Evolutionary conservation across 2,113 vertebrate species (phyloP).

Genomic region (Leptobrachium leishanense): DNA sequence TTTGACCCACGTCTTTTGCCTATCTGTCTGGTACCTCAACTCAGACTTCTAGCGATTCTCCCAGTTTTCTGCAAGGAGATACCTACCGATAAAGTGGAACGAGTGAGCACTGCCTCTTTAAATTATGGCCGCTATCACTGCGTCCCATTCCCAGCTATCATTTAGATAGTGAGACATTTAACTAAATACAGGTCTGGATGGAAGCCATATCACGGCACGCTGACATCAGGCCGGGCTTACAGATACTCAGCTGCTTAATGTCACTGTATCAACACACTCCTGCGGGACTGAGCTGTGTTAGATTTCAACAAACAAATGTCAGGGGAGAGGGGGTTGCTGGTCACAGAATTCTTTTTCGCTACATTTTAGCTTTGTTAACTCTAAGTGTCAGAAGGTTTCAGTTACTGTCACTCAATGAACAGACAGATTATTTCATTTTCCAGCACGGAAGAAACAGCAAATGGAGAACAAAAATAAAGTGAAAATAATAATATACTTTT

Average conservation of each 20-base stretch:
- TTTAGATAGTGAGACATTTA: not conserved
- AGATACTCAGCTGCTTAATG: slow-evolving; percentile 20
- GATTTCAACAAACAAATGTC: slow-evolving; percentile 6
- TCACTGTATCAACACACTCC: slow-evolving; percentile 28
- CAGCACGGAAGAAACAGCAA: too few species aligned
- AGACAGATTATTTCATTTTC: too few species aligned
- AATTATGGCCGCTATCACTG: not conserved
- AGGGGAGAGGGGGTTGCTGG: not conserved
- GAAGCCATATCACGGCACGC: slow-evolving; percentile 10
- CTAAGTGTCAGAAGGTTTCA: not conserved
- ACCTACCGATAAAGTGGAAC: too few species aligned
- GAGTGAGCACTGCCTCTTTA: not conserved
- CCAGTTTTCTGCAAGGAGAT: too few species aligned
- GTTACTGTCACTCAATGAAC: too few species aligned
- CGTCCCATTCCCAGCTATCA: not conserved
- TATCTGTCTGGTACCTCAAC: too few species aligned
- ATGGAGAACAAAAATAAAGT: too few species aligned
- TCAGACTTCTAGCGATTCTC: too few species aligned
- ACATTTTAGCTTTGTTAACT: not conserved
- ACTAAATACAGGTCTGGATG: slow-evolving; percentile 3
- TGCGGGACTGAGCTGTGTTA: not conserved
- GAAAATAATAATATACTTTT: too few species aligned
- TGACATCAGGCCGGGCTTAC: slow-evolving; percentile 8
- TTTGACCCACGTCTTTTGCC: too few species aligned
- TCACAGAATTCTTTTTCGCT: not conserved